phyloP scores from a whole-genome alignment of 1,140 invertebrate species.

The Diorhabda sublineata region DNA sequence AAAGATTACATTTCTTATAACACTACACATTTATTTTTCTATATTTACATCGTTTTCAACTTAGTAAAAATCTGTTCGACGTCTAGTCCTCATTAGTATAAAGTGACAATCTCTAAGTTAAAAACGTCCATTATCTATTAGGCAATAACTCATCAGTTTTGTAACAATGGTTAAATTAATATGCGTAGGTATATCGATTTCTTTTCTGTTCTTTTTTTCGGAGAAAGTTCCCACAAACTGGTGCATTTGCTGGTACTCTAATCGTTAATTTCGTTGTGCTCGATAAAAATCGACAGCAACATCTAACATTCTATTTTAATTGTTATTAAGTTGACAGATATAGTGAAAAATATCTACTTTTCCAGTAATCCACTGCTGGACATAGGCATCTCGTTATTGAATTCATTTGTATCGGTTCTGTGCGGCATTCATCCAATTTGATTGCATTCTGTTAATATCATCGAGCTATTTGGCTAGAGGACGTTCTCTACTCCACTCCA shows the following conservation, averaged over 20 bases:
- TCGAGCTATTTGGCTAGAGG: too few relatives aligned
- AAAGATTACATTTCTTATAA: too few relatives aligned
- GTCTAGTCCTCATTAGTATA: background rate
- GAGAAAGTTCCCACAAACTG: background rate
- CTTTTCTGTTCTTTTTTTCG: background rate
- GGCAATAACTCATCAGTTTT: background rate
- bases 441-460: too few relatives aligned
- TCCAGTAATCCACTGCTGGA: too few relatives aligned
- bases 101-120: background rate
- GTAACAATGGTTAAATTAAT: slow-evolving; percentile 3
- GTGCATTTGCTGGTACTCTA: background rate
- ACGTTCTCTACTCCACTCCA: too few relatives aligned
- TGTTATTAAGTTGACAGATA: too few relatives aligned
- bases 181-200: slow-evolving; percentile 2
- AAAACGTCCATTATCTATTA: background rate
- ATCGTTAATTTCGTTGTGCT: background rate
- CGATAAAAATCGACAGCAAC: too few relatives aligned
- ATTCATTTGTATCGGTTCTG: too few relatives aligned
- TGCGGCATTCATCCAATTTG: too few relatives aligned
- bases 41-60: background rate
- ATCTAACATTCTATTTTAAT: too few relatives aligned
- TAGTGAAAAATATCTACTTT: too few relatives aligned
- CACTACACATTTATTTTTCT: background rate
- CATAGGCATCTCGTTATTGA: too few relatives aligned
- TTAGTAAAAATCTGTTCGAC: background rate